Conservation (phyloP, 2,797 vertebrate genomes). For the Hyperoplus lanceolatus region DNA sequence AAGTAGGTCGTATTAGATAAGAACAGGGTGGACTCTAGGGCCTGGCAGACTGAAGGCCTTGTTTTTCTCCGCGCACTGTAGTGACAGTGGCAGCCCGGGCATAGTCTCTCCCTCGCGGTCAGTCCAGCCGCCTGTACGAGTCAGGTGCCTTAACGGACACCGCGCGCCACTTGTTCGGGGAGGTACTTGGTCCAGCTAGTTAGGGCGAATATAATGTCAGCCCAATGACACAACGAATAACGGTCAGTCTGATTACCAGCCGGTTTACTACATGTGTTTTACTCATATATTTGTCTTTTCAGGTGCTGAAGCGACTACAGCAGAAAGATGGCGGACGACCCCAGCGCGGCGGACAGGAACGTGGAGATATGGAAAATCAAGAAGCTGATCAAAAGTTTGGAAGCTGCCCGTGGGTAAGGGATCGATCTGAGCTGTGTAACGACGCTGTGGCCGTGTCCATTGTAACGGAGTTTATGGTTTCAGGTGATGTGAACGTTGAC, state of each 20-base stretch:
- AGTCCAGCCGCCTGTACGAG: constrained; percentile 61
- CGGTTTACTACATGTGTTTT: constrained; percentile 32
- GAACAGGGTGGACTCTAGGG: constrained; percentile 82
- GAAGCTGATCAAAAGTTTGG: constrained; percentile 99
- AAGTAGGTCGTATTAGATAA: constrained; percentile 82
- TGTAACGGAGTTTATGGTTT: not conserved
- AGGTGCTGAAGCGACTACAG: constrained; percentile 87
- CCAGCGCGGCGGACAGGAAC: constrained; percentile 98
- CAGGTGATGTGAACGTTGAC: constrained; percentile 21
- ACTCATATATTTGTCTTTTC: constrained; percentile 50
- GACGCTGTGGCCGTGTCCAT: rapidly evolving
- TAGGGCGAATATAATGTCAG: not conserved
- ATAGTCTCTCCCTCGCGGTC: constrained; percentile 64
- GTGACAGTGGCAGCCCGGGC: constrained; percentile 59
- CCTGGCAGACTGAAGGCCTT: constrained; percentile 79
- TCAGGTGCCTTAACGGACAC: constrained; percentile 72
- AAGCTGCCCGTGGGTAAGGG: constrained; percentile 95
- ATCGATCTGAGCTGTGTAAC: not conserved
- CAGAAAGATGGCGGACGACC: constrained; percentile 99
- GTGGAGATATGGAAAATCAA: constrained; percentile 99
- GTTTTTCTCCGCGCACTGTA: constrained; percentile 75
- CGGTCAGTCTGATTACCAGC: too few species aligned
- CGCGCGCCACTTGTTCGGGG: constrained; percentile 55
- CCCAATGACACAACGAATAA: not conserved
- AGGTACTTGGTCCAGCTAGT: constrained; percentile 50